phyloP scores from a whole-genome alignment of 2,113 vertebrate genomes.

The Antechinus stuartii region DNA sequence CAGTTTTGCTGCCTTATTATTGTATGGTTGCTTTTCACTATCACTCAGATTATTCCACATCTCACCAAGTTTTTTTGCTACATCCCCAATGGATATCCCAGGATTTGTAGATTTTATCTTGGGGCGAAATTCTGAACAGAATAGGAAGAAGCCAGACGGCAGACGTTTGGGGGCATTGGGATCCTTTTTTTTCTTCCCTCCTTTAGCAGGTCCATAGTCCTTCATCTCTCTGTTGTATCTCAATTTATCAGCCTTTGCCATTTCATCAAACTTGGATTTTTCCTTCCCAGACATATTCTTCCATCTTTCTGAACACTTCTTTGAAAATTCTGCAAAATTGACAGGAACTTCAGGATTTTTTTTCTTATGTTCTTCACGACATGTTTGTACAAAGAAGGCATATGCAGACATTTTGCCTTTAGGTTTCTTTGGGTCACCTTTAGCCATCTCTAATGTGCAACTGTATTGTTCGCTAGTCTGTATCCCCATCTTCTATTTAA shows the following conservation, averaged over 20 bases:
- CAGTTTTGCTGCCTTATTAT: slow-evolving; percentile 91
- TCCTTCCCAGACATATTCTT: slow-evolving; percentile 91
- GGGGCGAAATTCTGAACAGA: too few relatives aligned
- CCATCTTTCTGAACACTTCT: slow-evolving; percentile 10
- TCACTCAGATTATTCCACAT: slow-evolving; percentile 80
- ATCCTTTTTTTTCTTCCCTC: slow-evolving; percentile 92
- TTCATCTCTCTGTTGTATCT: slow-evolving; percentile 94
- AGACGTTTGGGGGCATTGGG: slow-evolving; percentile 93
- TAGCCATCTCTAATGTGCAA: too few relatives aligned
- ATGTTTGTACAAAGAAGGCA: neutral
- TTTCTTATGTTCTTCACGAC: slow-evolving; percentile 5
- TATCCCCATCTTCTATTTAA: too few relatives aligned
- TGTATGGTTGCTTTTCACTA: slow-evolving; percentile 90
- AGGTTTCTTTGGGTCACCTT: too few relatives aligned
- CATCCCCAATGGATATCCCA: too few relatives aligned
- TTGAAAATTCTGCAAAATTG: neutral
- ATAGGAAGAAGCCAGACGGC: slow-evolving; percentile 93
- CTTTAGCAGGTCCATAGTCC: slow-evolving; percentile 90
- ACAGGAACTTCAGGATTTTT: neutral
- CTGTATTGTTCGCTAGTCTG: too few relatives aligned
- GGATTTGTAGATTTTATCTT: too few relatives aligned
- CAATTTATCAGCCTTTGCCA: slow-evolving; percentile 93
- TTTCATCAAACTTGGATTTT: slow-evolving; percentile 92
- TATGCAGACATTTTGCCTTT: too few relatives aligned
- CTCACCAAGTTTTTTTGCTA: too few relatives aligned